Percentiles rank a stretch among this genome's conserved stretches.
Conservation (phyloP, 2,113 vertebrate species). For the Tor tambroides region DNA sequence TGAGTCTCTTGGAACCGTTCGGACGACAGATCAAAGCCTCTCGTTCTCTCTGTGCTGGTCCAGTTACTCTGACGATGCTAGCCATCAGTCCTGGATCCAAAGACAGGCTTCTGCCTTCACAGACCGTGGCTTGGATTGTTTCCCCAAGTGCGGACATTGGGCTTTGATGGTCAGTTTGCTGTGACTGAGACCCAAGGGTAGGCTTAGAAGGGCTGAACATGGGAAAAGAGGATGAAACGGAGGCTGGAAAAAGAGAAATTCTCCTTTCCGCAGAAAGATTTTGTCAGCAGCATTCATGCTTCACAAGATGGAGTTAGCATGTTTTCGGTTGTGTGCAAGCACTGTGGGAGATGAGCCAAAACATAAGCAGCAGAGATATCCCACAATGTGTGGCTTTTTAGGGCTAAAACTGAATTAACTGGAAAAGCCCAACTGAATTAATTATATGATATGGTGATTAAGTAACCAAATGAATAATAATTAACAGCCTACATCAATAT, state of each 20-base stretch:
- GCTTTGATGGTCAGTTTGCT: constrained; percentile 42
- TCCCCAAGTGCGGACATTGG: not conserved
- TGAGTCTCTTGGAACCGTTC: constrained; percentile 9
- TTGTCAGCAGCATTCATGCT: constrained; percentile 5
- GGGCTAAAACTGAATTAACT: not conserved
- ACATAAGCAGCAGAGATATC: not conserved
- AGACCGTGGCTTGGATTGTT: constrained; percentile 11
- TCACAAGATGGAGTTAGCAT: not conserved
- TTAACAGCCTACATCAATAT: no score
- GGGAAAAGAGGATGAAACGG: constrained; percentile 7
- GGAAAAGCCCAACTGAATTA: not conserved
- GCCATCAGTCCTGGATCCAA: not conserved
- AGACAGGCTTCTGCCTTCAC: constrained; percentile 35
- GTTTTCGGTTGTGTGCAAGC: constrained; percentile 11
- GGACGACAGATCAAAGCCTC: constrained; percentile 28
- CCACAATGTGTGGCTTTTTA: not conserved
- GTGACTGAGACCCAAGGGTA: constrained; percentile 30
- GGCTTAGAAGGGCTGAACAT: constrained; percentile 32
- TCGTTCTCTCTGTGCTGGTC: not conserved
- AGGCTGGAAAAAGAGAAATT: not conserved
- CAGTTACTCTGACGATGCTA: not conserved
- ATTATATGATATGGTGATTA: not conserved
- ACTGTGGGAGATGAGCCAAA: not conserved
- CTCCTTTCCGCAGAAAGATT: not conserved
- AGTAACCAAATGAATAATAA: no score